phyloP scores from a whole-genome alignment of 2,113 vertebrate species.

The Sylvietta virens region DNA sequence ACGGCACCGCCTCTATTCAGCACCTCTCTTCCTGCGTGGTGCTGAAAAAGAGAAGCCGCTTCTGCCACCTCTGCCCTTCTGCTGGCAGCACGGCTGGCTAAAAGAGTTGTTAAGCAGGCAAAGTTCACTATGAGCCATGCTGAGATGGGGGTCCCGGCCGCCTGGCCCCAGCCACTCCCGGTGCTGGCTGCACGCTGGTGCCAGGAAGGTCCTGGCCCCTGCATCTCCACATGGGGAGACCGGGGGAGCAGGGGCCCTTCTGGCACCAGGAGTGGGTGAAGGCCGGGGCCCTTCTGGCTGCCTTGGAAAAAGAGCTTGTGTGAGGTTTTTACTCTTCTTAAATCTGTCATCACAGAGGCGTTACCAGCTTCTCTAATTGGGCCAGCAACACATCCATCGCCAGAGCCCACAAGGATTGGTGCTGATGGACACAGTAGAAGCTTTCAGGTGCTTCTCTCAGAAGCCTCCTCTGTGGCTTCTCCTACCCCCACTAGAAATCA shows the following conservation, averaged over 20 bases:
- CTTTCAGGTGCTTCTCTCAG: neutral
- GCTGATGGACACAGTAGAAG: neutral
- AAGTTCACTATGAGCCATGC: rapidly evolving
- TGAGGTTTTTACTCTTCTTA: neutral
- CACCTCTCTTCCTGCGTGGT: neutral
- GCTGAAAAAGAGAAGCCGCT: neutral
- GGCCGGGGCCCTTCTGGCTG: neutral
- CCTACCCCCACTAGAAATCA: neutral
- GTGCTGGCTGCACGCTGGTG: neutral
- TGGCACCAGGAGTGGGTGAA: too few species aligned
- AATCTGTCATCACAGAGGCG: neutral
- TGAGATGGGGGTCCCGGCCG: neutral
- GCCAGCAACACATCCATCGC: neutral
- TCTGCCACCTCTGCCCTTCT: neutral
- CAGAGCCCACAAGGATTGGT: neutral
- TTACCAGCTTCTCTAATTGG: neutral
- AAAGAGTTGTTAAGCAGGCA: neutral
- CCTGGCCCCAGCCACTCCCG: too few species aligned
- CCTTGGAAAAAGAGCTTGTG: neutral
- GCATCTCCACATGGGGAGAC: rapidly evolving
- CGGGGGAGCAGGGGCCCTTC: too few species aligned
- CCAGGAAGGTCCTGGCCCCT: too few species aligned
- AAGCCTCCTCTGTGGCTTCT: neutral
- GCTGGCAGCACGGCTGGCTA: neutral
- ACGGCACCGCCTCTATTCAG: neutral